Conservation (phyloP, 2,797 vertebrate species). For the Glyptemys insculpta region DNA sequence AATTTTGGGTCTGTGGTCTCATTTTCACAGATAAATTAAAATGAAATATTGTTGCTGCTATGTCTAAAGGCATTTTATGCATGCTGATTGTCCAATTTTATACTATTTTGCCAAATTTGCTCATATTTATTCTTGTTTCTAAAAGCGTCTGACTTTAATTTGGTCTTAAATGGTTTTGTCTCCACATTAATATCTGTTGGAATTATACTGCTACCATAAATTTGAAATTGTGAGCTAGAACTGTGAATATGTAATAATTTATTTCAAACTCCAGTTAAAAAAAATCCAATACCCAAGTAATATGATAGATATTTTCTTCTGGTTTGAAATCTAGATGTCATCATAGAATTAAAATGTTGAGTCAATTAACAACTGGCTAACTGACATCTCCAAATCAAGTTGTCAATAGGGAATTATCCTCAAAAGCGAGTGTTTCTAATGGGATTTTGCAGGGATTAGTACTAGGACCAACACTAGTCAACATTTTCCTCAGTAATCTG, state of each 20-base stretch:
- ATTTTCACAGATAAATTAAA: not conserved
- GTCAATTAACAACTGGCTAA: too few relatives aligned
- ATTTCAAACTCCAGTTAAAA: not conserved
- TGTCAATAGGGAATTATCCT: too few relatives aligned
- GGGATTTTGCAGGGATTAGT: too few relatives aligned
- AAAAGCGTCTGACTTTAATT: not conserved
- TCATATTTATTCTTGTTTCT: not conserved
- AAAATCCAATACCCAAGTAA: not conserved
- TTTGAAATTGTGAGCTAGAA: not conserved
- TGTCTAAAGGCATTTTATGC: conserved; percentile 32
- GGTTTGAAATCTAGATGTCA: too few relatives aligned
- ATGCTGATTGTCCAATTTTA: not conserved
- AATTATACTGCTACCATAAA: not conserved
- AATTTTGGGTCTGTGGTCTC: not conserved
- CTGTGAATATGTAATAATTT: not conserved
- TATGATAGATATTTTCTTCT: too few relatives aligned
- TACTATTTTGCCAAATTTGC: conserved; percentile 2
- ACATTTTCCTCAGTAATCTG: too few relatives aligned
- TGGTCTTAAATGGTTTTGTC: not conserved
- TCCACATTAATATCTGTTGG: not conserved
- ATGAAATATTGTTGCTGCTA: not conserved
- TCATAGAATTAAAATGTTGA: too few relatives aligned
- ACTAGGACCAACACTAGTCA: too few relatives aligned
- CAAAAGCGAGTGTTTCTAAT: too few relatives aligned
- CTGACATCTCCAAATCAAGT: too few relatives aligned